Conservation (phyloP, 2,888 invertebrate species). For the Quadroppia sp. region DNA sequence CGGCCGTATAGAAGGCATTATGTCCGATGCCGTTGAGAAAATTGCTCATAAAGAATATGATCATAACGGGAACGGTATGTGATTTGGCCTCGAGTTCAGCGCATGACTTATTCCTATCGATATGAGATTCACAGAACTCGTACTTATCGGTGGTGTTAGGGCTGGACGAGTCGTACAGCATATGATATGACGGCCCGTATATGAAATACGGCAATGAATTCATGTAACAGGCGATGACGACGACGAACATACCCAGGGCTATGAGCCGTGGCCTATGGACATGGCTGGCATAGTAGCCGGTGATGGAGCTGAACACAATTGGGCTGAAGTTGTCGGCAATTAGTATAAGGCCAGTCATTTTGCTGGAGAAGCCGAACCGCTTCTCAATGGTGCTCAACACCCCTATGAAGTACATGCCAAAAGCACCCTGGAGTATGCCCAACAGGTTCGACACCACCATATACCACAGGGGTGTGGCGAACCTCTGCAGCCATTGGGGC, state of each 20-base stretch:
- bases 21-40: slow-evolving; percentile 45
- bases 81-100: neutral
- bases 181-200: slow-evolving; percentile 44
- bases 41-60: slow-evolving; percentile 43
- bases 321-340: slow-evolving; percentile 43
- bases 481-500: slow-evolving; percentile 46
- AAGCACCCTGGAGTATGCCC: slow-evolving; percentile 42
- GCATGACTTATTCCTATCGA: neutral
- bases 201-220: slow-evolving; percentile 45
- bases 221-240: slow-evolving; percentile 41
- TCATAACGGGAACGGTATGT: slow-evolving; percentile 41
- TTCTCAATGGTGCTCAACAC: slow-evolving; percentile 42
- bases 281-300: slow-evolving; percentile 40
- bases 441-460: slow-evolving; percentile 42
- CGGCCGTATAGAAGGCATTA: slow-evolving; percentile 45
- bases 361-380: slow-evolving; percentile 38
- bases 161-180: slow-evolving; percentile 11
- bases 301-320: neutral
- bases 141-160: neutral
- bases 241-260: slow-evolving; percentile 42
- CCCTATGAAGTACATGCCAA: slow-evolving; percentile 39
- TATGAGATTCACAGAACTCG: slow-evolving; percentile 35
- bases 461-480: slow-evolving; percentile 43
- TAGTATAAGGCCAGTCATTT: slow-evolving; percentile 43
- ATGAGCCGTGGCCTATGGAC: slow-evolving; percentile 43